phyloP scores from a whole-genome alignment of 2,113 vertebrate species.

The Emberiza fucata region DNA sequence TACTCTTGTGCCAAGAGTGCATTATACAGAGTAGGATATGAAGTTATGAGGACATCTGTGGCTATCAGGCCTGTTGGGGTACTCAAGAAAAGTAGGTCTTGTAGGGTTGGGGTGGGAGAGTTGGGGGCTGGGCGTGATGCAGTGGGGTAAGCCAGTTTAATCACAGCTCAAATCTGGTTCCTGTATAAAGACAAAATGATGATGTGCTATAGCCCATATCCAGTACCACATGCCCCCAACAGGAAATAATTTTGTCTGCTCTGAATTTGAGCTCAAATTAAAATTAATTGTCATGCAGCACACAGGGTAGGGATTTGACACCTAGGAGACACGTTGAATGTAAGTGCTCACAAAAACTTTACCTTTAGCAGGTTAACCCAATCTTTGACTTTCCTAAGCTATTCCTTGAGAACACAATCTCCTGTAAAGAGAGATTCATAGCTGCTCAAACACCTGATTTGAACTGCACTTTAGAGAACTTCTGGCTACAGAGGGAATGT shows the following conservation, averaged over 20 bases:
- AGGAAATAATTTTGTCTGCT: neutral
- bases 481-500: neutral
- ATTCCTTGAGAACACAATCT: neutral
- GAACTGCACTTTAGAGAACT: neutral
- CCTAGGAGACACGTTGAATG: neutral
- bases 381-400: neutral
- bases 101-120: fast-evolving
- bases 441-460: neutral
- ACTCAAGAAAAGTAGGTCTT: neutral
- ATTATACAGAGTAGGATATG: neutral
- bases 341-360: neutral
- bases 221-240: neutral
- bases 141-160: neutral
- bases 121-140: neutral
- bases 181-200: neutral
- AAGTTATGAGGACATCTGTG: neutral
- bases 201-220: neutral
- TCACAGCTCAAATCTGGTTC: neutral
- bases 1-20: neutral
- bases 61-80: neutral
- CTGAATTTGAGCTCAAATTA: neutral
- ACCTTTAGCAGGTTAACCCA: neutral
- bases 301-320: neutral
- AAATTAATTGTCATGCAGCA: neutral
- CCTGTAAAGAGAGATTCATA: neutral